phyloP scores from a whole-genome alignment of 1,140 invertebrate species.

The Heliothis virescens region DNA sequence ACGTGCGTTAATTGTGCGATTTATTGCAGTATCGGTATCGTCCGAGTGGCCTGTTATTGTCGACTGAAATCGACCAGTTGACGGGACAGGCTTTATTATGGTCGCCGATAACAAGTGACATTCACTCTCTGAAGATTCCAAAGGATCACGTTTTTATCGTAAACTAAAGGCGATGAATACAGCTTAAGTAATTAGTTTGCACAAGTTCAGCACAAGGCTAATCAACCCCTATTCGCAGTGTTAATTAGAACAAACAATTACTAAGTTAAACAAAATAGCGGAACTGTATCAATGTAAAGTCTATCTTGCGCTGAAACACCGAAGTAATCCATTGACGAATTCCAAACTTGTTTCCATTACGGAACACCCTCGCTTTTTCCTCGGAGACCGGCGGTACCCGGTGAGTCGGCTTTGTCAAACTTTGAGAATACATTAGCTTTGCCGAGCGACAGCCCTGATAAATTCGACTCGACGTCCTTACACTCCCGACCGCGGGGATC shows the following conservation, averaged over 20 bases:
- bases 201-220: too few species aligned
- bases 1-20: slow-evolving; percentile 24
- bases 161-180: too few species aligned
- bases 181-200: too few species aligned
- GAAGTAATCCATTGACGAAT: slow-evolving; percentile 55
- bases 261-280: slow-evolving; percentile 6
- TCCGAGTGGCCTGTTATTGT: neutral
- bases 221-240: slow-evolving; percentile 22
- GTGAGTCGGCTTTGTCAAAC: slow-evolving; percentile 73
- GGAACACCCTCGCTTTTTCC: slow-evolving; percentile 71
- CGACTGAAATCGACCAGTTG: neutral
- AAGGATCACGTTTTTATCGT: neutral
- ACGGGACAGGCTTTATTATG: too few species aligned
- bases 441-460: slow-evolving; percentile 71
- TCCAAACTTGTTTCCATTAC: slow-evolving; percentile 77
- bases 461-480: slow-evolving; percentile 69
- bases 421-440: slow-evolving; percentile 80
- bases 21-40: slow-evolving; percentile 6
- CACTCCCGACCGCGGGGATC: slow-evolving; percentile 16
- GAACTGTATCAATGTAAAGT: slow-evolving; percentile 39
- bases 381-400: slow-evolving; percentile 55
- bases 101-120: neutral
- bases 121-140: neutral
- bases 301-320: slow-evolving; percentile 36
- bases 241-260: slow-evolving; percentile 29